phyloP scores from a whole-genome alignment of 92 coral and sea anemone species.

The Bergia sp. region DNA sequence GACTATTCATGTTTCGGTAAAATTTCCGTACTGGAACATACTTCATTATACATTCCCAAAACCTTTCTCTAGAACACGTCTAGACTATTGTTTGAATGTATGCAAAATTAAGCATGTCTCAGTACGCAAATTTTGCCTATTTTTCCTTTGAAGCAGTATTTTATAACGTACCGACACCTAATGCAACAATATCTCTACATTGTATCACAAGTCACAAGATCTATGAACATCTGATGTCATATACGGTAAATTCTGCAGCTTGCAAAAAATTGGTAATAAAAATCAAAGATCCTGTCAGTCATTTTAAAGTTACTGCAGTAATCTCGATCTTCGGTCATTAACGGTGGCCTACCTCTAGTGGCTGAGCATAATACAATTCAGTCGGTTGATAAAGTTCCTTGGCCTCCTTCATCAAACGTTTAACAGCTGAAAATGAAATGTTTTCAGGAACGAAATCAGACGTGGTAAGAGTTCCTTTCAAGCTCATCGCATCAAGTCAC shows the following conservation, averaged over 20 bases:
- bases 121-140: no score
- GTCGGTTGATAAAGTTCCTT: conserved; percentile 88
- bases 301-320: not conserved
- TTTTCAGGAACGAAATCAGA: not conserved
- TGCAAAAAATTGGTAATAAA: no score
- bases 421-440: conserved; percentile 74
- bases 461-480: not conserved
- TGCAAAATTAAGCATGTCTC: no score
- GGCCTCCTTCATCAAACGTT: conserved; percentile 97
- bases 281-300: no score
- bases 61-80: no score
- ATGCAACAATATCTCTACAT: no score
- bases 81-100: no score
- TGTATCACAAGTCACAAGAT: no score
- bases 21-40: no score
- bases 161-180: not conserved
- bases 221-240: not conserved
- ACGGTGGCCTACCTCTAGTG: conserved; percentile 77
- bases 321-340: not conserved
- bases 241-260: not conserved
- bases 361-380: conserved; percentile 92
- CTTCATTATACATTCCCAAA: no score
- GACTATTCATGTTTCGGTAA: no score
- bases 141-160: not conserved
- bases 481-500: not conserved